These are phyloP conservation scores for Ficedula albicollis DNA, from an alignment of 2,797 vertebrate genomes.

Conservation along the genomic window DNA sequence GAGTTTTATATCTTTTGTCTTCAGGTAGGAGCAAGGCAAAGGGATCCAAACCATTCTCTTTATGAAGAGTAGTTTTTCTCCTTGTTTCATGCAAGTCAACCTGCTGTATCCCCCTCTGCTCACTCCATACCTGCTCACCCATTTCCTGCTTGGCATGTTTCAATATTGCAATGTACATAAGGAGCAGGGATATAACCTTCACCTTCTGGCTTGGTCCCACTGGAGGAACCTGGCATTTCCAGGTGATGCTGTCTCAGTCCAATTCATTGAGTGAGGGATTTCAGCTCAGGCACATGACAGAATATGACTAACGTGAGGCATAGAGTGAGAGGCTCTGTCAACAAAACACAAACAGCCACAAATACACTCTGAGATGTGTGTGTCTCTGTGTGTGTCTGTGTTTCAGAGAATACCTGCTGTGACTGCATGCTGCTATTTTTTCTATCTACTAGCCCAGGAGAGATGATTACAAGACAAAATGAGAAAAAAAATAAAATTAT, in stretches of 20 bases:
- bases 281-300: conserved; percentile 2
- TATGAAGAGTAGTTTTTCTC: neutral
- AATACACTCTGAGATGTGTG: neutral
- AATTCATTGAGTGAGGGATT: conserved; percentile 2
- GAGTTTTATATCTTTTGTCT: neutral
- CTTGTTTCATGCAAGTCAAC: neutral
- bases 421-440: conserved; percentile 42
- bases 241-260: conserved; percentile 9
- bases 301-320: conserved; percentile 12
- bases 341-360: conserved; percentile 42
- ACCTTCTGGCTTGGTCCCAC: neutral
- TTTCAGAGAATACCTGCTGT: conserved; percentile 54
- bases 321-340: conserved; percentile 49
- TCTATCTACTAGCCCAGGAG: conserved; percentile 40
- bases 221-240: neutral
- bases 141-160: neutral
- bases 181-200: neutral
- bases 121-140: neutral
- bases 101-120: neutral
- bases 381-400: neutral
- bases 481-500: conserved; percentile 17
- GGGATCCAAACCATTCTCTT: neutral
- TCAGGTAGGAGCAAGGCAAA: neutral
- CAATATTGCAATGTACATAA: neutral
- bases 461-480: conserved; percentile 51